These are phyloP conservation scores for Drosophila neutralis DNA, from an alignment of 2,888 invertebrate species.

Conservation along the genomic window DNA sequence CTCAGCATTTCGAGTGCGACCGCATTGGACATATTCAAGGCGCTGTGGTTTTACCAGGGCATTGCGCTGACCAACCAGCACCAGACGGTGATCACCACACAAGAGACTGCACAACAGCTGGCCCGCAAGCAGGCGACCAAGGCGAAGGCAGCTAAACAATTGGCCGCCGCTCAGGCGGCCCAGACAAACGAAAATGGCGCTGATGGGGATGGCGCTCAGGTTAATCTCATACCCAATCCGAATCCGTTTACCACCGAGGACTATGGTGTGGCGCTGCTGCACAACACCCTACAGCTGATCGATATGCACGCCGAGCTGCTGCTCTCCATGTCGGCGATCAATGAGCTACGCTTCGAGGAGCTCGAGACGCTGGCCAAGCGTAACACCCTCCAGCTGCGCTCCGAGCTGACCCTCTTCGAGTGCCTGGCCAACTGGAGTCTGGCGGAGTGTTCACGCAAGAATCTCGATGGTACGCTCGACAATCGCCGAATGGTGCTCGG, in stretches of 20 bases:
- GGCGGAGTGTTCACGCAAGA: slow-evolving; percentile 83
- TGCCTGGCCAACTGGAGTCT: slow-evolving; percentile 84
- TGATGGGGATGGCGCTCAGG: slow-evolving; percentile 48
- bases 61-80: slow-evolving; percentile 81
- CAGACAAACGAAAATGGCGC: slow-evolving; percentile 54
- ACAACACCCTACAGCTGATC: slow-evolving; percentile 84
- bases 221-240: slow-evolving; percentile 74
- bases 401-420: slow-evolving; percentile 83
- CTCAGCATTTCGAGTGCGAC: slow-evolving; percentile 83
- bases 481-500: slow-evolving; percentile 84
- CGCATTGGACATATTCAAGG: slow-evolving; percentile 83
- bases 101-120: slow-evolving; percentile 66
- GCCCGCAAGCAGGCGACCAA: slow-evolving; percentile 64
- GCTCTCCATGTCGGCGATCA: slow-evolving; percentile 81
- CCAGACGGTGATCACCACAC: slow-evolving; percentile 78
- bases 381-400: slow-evolving; percentile 82
- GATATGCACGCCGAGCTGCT: slow-evolving; percentile 85
- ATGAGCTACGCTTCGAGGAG: slow-evolving; percentile 83
- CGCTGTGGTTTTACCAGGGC: slow-evolving; percentile 84
- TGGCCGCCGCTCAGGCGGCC: slow-evolving; percentile 54
- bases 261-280: slow-evolving; percentile 83
- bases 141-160: slow-evolving; percentile 64
- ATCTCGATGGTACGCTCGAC: slow-evolving; percentile 82
- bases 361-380: slow-evolving; percentile 84
- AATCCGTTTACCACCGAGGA: slow-evolving; percentile 84